Percentiles rank a stretch among this genome's conserved stretches.
Conservation (phyloP, 53 echinoderm and acorn worm genomes). For the Stichopus horrens region DNA sequence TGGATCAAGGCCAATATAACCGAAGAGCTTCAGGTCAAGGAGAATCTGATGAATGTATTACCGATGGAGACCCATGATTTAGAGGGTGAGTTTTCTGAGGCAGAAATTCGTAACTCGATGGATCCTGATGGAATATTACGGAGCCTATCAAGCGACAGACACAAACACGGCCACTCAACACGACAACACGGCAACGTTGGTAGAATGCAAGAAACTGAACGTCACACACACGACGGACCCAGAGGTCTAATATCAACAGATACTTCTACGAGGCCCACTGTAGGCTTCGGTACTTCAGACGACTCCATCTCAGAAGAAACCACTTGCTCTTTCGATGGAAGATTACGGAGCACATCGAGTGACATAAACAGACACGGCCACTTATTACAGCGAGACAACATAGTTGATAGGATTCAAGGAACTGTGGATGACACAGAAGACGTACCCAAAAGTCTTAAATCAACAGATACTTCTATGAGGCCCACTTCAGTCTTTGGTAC, state of each 20-base stretch:
- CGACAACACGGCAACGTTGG: not conserved
- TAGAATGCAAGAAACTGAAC: not conserved
- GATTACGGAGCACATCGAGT: not conserved
- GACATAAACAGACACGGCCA: not conserved
- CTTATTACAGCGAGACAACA: too few relatives aligned
- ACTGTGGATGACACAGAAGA: not conserved
- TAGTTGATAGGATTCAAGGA: too few relatives aligned
- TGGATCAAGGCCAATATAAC: conserved; percentile 9
- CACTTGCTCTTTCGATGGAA: not conserved
- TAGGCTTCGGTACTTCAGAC: not conserved
- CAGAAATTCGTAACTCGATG: not conserved
- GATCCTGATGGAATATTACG: not conserved
- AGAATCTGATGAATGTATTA: not conserved
- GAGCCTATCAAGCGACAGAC: not conserved
- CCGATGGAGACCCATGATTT: not conserved
- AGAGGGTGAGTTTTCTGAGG: too few relatives aligned
- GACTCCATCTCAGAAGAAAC: not conserved
- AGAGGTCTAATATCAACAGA: not conserved
- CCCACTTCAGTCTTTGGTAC: too few relatives aligned
- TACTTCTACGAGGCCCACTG: not conserved
- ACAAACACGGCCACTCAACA: not conserved
- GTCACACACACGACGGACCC: not conserved
- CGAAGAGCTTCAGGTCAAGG: not conserved
- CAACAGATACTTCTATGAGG: not conserved
- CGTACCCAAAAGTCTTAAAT: not conserved